phyloP scores from a whole-genome alignment of 2,797 vertebrate genomes.

The Cossypha niveicapilla region DNA sequence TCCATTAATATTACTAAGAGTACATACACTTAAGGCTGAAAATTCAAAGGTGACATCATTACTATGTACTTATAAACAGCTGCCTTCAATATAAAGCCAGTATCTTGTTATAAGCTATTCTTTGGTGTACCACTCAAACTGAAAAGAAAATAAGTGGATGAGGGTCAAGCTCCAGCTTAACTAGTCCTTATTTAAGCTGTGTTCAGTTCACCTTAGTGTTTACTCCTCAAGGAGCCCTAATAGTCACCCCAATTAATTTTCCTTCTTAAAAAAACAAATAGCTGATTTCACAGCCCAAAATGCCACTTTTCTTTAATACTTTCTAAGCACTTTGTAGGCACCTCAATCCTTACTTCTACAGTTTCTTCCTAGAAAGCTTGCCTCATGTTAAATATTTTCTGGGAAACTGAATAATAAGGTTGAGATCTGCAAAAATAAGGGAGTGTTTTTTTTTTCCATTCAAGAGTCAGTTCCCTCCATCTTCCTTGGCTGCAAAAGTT shows the following conservation, averaged over 20 bases:
- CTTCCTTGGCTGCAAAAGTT: background rate
- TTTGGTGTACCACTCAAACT: background rate
- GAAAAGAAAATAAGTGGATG: background rate
- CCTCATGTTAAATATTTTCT: background rate
- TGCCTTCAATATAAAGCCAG: conserved; percentile 24
- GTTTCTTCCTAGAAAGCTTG: background rate
- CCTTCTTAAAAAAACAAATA: background rate
- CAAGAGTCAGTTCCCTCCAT: background rate
- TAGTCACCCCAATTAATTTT: background rate
- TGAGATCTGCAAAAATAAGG: background rate
- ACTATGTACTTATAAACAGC: conserved; percentile 7
- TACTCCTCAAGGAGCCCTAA: background rate
- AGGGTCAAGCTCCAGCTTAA: background rate
- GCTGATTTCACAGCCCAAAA: background rate
- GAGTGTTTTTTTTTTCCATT: background rate
- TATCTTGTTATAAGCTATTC: conserved; percentile 14
- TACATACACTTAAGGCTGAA: background rate
- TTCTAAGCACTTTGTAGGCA: background rate
- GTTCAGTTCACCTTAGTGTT: background rate
- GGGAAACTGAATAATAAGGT: background rate
- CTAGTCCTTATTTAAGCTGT: background rate
- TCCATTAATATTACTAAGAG: conserved; percentile 2
- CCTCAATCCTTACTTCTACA: background rate
- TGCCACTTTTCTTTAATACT: background rate
- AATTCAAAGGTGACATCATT: conserved; percentile 20